Percentiles rank a stretch among this genome's conserved stretches.
Conservation (phyloP, 1,140 invertebrate species). For the Lepidurus arcticus region DNA sequence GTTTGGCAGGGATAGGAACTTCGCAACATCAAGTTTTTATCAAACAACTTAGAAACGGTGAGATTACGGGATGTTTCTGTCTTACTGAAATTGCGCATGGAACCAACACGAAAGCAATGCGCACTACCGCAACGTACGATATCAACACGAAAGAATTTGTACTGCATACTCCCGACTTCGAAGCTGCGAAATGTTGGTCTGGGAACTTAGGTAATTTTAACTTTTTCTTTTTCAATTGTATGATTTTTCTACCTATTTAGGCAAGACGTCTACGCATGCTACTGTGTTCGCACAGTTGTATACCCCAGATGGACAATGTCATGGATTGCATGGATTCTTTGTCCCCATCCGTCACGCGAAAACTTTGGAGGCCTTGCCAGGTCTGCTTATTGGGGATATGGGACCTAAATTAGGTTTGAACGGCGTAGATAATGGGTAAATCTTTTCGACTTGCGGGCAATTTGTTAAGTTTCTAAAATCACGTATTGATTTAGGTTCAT, state of each 20-base stretch:
- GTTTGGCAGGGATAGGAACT: conserved; percentile 52
- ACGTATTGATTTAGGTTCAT: conserved; percentile 59
- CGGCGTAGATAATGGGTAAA: conserved; percentile 80
- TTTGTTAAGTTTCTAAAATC: neutral
- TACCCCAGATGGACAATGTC: conserved; percentile 68
- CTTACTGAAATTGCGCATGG: conserved; percentile 91
- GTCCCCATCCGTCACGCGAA: conserved; percentile 71
- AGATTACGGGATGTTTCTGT: conserved; percentile 64
- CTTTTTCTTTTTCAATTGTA: neutral
- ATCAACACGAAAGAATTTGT: conserved; percentile 69
- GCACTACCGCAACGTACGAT: conserved; percentile 85
- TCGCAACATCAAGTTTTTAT: conserved; percentile 55
- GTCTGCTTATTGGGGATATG: conserved; percentile 75
- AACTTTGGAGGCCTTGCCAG: conserved; percentile 65
- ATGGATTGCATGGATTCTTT: conserved; percentile 80
- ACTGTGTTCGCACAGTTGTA: conserved; percentile 83
- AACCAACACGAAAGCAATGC: conserved; percentile 83
- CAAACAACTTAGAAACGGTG: conserved; percentile 51
- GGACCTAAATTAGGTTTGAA: conserved; percentile 82
- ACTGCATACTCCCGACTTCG: conserved; percentile 84
- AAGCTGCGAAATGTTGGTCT: conserved; percentile 92
- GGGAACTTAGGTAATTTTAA: conserved; percentile 68
- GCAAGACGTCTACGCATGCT: conserved; percentile 78
- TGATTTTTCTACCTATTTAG: conserved; percentile 43
- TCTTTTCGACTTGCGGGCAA: neutral